phyloP scores from a whole-genome alignment of 2,113 vertebrate genomes.

The Progne subis region DNA sequence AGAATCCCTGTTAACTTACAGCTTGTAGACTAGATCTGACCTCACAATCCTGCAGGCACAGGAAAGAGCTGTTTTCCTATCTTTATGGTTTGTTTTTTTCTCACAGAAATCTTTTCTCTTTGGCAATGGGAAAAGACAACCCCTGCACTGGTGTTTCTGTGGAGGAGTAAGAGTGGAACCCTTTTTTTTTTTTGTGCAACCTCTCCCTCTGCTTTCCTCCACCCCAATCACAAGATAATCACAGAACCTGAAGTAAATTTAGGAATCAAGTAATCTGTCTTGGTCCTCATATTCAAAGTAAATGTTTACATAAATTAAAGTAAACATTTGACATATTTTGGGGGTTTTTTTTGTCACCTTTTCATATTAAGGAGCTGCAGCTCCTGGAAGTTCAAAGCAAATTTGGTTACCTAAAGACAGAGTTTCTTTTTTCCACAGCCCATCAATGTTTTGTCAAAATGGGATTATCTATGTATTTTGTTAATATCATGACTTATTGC shows the following conservation, averaged over 20 bases:
- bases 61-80: not conserved
- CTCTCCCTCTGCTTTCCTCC: not conserved
- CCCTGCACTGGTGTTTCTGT: not conserved
- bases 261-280: not conserved
- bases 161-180: too few species aligned
- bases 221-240: not conserved
- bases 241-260: not conserved
- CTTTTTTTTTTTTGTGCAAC: not conserved
- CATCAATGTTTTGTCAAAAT: not conserved
- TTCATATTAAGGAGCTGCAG: not conserved
- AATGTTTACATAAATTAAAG: not conserved
- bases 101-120: not conserved
- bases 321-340: not conserved
- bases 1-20: not conserved
- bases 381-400: not conserved
- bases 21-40: not conserved
- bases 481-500: not conserved
- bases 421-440: not conserved
- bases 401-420: not conserved
- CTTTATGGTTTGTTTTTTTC: not conserved
- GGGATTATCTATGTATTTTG: not conserved
- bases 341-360: not conserved
- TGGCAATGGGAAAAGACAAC: not conserved
- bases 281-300: not conserved
- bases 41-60: not conserved